Conservation (phyloP, 2,888 invertebrate species). For the Andrena camellia region DNA sequence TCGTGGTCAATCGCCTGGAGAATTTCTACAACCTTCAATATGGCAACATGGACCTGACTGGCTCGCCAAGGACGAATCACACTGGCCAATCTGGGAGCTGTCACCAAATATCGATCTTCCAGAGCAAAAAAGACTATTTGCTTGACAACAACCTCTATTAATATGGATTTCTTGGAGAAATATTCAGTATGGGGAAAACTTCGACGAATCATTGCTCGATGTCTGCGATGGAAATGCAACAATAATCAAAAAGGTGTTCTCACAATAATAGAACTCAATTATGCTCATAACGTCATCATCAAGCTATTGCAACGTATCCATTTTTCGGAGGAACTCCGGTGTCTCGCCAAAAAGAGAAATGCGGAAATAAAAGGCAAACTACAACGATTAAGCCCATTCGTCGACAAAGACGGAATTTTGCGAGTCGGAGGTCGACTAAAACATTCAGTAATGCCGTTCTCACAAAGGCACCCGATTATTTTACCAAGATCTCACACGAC, state of each 20-base stretch:
- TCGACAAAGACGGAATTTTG: background rate
- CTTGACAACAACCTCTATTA: no score
- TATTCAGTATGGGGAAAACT: no score
- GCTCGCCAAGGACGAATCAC: background rate
- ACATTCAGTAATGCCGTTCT: background rate
- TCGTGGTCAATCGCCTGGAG: background rate
- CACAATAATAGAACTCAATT: background rate
- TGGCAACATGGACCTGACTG: background rate
- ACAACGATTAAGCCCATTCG: background rate
- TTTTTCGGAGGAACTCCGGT: background rate
- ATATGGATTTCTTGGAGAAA: no score
- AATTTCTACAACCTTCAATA: background rate
- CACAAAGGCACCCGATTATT: background rate
- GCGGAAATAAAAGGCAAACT: background rate
- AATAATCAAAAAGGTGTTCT: background rate
- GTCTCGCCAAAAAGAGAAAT: background rate
- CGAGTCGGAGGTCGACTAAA: slow-evolving; percentile 10
- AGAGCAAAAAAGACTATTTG: no score
- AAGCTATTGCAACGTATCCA: background rate
- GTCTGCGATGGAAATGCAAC: background rate
- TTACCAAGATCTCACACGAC: background rate
- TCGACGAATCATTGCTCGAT: background rate
- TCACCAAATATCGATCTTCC: no score
- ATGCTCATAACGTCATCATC: background rate
- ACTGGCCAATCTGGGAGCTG: background rate